A percentile compares a stretch with the other conserved stretches of the same genome.
These are phyloP conservation scores for Uria aalge DNA, from an alignment of 2,113 vertebrate genomes.

Conservation along the genomic window DNA sequence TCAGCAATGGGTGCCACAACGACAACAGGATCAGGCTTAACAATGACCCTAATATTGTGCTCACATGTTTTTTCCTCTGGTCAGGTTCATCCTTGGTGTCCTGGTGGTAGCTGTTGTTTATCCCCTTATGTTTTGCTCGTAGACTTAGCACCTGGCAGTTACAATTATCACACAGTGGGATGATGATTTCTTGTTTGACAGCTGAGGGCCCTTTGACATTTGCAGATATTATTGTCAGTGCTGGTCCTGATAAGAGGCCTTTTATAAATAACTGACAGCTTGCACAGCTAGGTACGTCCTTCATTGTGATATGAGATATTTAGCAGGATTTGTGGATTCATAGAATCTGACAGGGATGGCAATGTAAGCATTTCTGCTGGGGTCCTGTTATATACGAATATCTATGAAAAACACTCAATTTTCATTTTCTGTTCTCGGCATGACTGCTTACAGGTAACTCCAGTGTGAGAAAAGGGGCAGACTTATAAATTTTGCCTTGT, in stretches of 20 bases:
- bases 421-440: neutral
- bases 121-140: neutral
- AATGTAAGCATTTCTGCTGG: neutral
- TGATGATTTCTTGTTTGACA: neutral
- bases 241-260: neutral
- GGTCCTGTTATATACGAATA: neutral
- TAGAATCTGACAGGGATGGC: neutral
- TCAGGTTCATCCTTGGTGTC: neutral
- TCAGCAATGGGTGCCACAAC: neutral
- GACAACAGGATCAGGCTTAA: neutral
- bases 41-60: neutral
- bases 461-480: neutral
- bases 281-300: neutral
- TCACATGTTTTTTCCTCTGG: neutral
- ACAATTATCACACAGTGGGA: neutral
- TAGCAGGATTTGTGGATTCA: slow-evolving; percentile 18
- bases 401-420: neutral
- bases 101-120: neutral
- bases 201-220: neutral
- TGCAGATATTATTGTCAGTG: neutral
- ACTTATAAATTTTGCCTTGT: neutral
- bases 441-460: neutral
- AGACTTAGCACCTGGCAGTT: neutral
- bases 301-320: neutral
- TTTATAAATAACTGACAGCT: slow-evolving; percentile 5